A percentile compares a stretch with the other conserved stretches of the same genome.
Conservation (phyloP, 2,113 vertebrate species). For the Columba janthina region DNA sequence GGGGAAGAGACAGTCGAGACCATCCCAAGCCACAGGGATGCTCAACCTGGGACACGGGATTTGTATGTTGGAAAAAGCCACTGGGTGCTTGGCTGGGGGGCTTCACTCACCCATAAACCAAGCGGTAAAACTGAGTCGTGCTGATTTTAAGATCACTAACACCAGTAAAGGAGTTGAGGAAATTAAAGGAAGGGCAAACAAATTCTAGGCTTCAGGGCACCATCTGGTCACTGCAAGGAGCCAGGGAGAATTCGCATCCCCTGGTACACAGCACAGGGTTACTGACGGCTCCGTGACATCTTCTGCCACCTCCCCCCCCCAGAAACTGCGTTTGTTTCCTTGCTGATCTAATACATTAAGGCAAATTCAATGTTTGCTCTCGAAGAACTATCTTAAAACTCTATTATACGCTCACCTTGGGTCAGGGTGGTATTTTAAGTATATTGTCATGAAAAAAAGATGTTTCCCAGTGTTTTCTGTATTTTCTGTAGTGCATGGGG, state of each 20-base stretch:
- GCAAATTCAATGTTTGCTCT: constrained; percentile 7
- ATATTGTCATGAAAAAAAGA: not conserved
- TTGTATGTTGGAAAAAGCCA: not conserved
- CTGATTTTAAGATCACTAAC: not conserved
- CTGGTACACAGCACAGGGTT: not conserved
- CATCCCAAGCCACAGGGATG: not conserved
- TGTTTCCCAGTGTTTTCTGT: not conserved
- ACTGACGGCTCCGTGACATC: not conserved
- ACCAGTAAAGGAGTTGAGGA: not conserved
- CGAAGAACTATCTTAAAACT: constrained; percentile 27
- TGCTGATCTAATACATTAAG: not conserved
- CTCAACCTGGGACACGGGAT: not conserved
- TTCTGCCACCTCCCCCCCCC: not conserved
- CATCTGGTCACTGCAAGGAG: constrained; percentile 16
- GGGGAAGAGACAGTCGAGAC: too few relatives aligned
- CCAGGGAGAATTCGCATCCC: not conserved
- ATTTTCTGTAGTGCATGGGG: not conserved
- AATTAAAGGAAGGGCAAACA: constrained; percentile 8
- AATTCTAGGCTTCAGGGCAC: constrained; percentile 19
- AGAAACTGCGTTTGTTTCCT: not conserved
- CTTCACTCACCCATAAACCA: not conserved
- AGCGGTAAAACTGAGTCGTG: not conserved
- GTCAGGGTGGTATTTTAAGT: not conserved
- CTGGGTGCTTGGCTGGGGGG: not conserved
- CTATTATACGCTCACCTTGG: not conserved